phyloP scores from a whole-genome alignment of 2,888 invertebrate genomes.

The Epinotia bilunana region DNA sequence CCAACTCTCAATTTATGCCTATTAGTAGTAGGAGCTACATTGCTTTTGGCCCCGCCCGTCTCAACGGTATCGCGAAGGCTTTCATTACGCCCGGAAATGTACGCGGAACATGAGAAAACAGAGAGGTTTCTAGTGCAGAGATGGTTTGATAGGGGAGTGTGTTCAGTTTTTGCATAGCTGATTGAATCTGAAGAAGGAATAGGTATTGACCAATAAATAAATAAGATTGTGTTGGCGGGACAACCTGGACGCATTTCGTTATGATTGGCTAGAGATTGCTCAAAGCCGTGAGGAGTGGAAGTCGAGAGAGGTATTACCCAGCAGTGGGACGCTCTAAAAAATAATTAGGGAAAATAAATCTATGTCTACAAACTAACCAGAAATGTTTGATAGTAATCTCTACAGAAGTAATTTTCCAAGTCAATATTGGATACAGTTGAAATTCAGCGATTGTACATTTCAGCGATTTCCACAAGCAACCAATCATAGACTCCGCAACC shows the following conservation, averaged over 20 bases:
- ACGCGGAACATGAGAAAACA: conserved; percentile 18
- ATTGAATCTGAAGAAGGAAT: no score
- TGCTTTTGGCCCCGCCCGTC: conserved; percentile 53
- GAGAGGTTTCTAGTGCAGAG: background rate
- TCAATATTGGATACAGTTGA: conserved; percentile 1
- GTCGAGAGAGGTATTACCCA: no score
- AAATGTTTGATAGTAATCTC: background rate
- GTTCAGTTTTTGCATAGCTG: no score
- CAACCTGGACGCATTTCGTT: no score
- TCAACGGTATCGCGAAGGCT: conserved; percentile 50
- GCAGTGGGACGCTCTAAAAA: no score
- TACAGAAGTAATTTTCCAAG: conserved; percentile 1
- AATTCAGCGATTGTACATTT: conserved; percentile 10
- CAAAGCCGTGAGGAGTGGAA: no score
- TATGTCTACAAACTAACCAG: background rate
- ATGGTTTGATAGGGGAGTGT: background rate
- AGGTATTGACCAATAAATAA: no score
- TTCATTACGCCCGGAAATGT: conserved; percentile 36
- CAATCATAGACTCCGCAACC: conserved; percentile 17
- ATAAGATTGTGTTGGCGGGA: no score
- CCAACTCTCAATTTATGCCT: conserved; percentile 51
- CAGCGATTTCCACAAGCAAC: conserved; percentile 1
- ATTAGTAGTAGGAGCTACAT: conserved; percentile 57
- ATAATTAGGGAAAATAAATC: no score
- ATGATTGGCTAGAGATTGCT: no score